phyloP scores from a whole-genome alignment of 2,797 vertebrate species.

The Ataeniobius toweri region DNA sequence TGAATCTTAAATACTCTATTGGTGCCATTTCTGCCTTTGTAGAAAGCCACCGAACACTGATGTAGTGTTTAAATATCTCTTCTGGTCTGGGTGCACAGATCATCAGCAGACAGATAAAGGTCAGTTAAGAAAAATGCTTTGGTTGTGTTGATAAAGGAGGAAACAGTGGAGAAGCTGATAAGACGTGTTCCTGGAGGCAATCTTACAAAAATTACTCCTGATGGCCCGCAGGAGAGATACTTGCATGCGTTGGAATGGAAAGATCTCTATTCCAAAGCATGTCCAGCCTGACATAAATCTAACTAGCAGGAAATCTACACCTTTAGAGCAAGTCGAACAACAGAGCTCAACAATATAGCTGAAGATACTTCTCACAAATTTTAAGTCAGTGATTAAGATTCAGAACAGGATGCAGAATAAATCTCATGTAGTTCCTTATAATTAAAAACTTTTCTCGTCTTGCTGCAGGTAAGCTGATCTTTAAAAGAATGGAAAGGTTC shows the following conservation, averaged over 20 bases:
- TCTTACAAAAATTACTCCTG: background rate
- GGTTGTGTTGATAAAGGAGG: background rate
- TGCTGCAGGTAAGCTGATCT: background rate
- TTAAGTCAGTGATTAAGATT: slow-evolving; percentile 12
- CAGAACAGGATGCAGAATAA: slow-evolving; percentile 1
- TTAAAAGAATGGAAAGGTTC: background rate
- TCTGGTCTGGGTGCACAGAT: background rate
- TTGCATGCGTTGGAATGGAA: background rate
- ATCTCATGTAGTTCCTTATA: background rate
- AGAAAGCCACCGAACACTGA: background rate
- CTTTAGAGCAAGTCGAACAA: background rate
- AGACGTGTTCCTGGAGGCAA: background rate
- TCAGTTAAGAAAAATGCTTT: background rate
- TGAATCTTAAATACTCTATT: background rate
- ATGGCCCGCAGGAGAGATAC: background rate
- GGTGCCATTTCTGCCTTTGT: background rate
- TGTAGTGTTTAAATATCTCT: background rate
- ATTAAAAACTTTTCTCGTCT: background rate
- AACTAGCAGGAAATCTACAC: slow-evolving; percentile 6
- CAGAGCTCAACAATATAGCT: background rate
- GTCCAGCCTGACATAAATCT: slow-evolving; percentile 5
- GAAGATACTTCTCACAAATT: background rate
- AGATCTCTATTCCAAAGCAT: slow-evolving; percentile 1
- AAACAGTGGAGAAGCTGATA: background rate
- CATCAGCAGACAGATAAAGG: background rate